phyloP scores from a whole-genome alignment of 2,113 vertebrate species.

The Saguinus midas region DNA sequence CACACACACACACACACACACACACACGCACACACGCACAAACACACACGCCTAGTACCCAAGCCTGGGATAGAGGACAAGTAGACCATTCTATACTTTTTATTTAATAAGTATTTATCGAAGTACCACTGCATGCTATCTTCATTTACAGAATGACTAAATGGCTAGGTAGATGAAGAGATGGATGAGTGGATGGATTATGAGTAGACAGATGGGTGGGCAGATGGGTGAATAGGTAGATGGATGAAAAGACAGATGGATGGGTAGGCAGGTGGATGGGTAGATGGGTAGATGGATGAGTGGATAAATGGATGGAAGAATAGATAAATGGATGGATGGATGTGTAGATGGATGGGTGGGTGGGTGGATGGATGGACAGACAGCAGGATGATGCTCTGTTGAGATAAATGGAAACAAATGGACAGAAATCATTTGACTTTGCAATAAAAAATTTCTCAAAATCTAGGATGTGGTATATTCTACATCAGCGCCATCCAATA shows the following conservation, averaged over 20 bases:
- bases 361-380: not conserved
- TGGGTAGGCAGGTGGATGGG: too few species aligned
- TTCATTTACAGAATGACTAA: rapidly evolving
- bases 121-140: not conserved
- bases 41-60: not conserved
- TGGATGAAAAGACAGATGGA: too few species aligned
- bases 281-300: not conserved
- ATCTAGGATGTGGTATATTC: not conserved
- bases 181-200: too few species aligned
- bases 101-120: not conserved
- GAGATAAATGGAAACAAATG: not conserved
- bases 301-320: not conserved
- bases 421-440: not conserved
- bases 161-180: not conserved
- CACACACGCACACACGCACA: too few species aligned
- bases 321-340: not conserved
- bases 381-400: not conserved
- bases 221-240: too few species aligned
- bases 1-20: too few species aligned
- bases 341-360: not conserved
- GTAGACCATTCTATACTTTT: not conserved
- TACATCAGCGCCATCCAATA: not conserved
- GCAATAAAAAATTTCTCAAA: not conserved
- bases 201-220: too few species aligned
- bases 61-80: not conserved